These are phyloP conservation scores for Orthosia incerta DNA, from an alignment of 2,888 invertebrate genomes.

Conservation along the genomic window DNA sequence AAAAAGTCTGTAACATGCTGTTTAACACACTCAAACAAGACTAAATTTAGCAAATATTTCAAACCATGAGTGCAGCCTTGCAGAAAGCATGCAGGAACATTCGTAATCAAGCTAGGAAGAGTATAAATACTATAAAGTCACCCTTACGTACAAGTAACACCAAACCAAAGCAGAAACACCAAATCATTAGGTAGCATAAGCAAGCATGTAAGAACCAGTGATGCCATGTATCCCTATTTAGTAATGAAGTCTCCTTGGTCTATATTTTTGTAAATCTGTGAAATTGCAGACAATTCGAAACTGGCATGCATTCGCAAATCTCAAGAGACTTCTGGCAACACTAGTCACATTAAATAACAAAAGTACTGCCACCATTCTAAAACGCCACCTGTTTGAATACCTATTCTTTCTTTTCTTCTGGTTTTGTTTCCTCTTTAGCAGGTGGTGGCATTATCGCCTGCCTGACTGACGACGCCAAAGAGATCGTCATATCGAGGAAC, in stretches of 20 bases:
- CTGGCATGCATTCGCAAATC: background rate
- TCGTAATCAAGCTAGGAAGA: background rate
- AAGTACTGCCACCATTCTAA: conserved; percentile 63
- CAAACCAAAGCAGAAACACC: conserved; percentile 45
- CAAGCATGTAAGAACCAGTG: conserved; percentile 44
- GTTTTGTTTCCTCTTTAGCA: conserved; percentile 79
- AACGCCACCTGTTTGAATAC: conserved; percentile 71
- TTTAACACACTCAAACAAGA: conserved; percentile 2
- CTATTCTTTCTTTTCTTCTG: conserved; percentile 84
- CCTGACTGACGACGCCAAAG: conserved; percentile 84
- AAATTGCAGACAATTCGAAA: background rate
- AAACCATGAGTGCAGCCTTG: conserved; percentile 9
- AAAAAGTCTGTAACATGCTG: conserved; percentile 1
- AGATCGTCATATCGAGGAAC: conserved; percentile 85
- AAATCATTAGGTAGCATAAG: conserved; percentile 22
- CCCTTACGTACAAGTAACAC: background rate
- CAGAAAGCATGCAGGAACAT: conserved; percentile 38
- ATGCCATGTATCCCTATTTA: conserved; percentile 40
- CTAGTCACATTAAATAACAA: conserved; percentile 22
- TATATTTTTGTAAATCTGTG: background rate
- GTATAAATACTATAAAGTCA: background rate
- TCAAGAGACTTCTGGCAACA: conserved; percentile 46
- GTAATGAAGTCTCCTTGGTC: background rate
- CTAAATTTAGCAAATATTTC: background rate
- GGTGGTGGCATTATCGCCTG: conserved; percentile 89